Percentiles rank a stretch among this genome's conserved stretches.
Conservation (phyloP, 2,113 vertebrate species). For the Lophura nycthemera region DNA sequence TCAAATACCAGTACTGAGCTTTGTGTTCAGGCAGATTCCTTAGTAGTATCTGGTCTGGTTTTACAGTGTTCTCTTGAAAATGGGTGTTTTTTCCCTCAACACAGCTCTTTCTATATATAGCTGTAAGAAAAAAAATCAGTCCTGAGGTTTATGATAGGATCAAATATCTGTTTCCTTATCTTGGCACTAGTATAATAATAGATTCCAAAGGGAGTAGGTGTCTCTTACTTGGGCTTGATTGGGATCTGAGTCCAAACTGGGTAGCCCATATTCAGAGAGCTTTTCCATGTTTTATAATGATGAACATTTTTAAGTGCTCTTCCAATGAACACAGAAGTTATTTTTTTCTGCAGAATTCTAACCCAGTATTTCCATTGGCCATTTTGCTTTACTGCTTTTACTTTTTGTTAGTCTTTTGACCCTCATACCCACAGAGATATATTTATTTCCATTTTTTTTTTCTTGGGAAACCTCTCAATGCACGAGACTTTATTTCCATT, state of each 20-base stretch:
- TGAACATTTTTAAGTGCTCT: not conserved
- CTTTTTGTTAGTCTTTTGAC: not conserved
- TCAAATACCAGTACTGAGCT: not conserved
- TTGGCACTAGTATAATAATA: not conserved
- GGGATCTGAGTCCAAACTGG: not conserved
- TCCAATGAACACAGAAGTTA: not conserved
- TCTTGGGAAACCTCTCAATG: not conserved
- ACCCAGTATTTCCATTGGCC: not conserved
- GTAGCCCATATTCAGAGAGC: not conserved
- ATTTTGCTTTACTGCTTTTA: not conserved
- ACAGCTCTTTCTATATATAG: not conserved
- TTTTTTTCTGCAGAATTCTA: not conserved
- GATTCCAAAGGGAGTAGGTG: rapidly evolving
- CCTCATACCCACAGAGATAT: not conserved
- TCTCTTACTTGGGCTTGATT: not conserved
- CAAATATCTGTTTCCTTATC: not conserved
- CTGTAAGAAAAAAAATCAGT: not conserved
- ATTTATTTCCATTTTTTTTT: not conserved
- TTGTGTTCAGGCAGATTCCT: not conserved
- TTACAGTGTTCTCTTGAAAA: not conserved
- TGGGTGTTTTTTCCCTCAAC: not conserved
- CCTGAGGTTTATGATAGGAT: not conserved
- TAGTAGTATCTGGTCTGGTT: not conserved
- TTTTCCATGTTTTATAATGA: not conserved
- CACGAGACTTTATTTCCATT: not conserved